Conservation (phyloP, 2,797 vertebrate species). For the Columba guinea region DNA sequence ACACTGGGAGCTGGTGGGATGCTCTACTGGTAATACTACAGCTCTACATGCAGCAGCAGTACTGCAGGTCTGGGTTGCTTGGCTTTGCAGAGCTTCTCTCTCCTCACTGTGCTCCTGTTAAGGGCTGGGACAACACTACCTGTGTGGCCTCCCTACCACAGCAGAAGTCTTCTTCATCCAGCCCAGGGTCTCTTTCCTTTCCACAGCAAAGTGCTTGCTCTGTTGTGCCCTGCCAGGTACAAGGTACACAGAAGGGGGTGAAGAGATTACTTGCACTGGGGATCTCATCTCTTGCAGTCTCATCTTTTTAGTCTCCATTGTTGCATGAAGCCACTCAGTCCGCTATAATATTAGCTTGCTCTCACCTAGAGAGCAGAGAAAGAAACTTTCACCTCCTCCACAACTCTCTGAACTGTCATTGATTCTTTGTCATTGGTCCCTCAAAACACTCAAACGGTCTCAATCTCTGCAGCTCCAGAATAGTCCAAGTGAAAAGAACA, state of each 20-base stretch:
- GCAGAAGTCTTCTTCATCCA: neutral
- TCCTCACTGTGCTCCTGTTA: neutral
- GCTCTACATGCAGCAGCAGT: neutral
- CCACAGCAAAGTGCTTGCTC: neutral
- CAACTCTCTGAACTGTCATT: neutral
- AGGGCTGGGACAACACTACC: neutral
- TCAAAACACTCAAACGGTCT: neutral
- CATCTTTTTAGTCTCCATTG: neutral
- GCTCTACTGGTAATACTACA: neutral
- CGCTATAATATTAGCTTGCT: neutral
- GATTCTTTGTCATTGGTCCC: neutral
- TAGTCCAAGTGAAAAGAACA: neutral
- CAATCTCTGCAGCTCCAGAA: neutral
- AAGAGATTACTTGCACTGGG: neutral
- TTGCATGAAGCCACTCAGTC: neutral
- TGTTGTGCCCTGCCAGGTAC: neutral
- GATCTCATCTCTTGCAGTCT: neutral
- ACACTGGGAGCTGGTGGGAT: neutral
- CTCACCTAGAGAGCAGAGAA: neutral
- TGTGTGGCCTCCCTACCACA: neutral
- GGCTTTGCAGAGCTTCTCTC: neutral
- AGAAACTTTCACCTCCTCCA: neutral
- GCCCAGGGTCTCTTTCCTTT: neutral
- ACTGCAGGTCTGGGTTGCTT: neutral
- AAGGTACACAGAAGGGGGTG: neutral